These are phyloP conservation scores for Pseudeuparius sepicola DNA, from an alignment of 2,888 invertebrate genomes.

Conservation along the genomic window DNA sequence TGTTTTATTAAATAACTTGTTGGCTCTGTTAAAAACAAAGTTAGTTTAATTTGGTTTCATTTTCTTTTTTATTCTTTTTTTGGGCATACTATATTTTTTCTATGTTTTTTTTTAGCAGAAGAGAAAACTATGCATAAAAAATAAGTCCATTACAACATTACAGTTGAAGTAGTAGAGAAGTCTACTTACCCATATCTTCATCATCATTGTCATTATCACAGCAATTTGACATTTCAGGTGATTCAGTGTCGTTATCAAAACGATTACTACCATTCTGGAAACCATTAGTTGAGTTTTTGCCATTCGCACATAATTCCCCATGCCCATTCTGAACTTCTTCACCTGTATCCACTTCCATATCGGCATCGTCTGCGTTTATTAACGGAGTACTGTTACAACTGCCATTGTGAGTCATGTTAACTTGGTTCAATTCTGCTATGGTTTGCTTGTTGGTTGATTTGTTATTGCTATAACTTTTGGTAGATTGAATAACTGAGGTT, in stretches of 20 bases:
- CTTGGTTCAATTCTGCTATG: conserved; percentile 45
- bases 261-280: conserved; percentile 51
- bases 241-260: conserved; percentile 28
- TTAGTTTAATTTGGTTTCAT: too few species aligned
- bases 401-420: conserved; percentile 42
- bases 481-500: conserved; percentile 78
- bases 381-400: conserved; percentile 31
- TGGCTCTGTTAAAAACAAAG: too few species aligned
- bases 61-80: too few species aligned
- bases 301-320: conserved; percentile 27
- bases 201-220: conserved; percentile 62
- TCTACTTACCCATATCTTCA: conserved; percentile 60
- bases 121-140: too few species aligned
- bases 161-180: too few species aligned
- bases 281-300: conserved; percentile 38
- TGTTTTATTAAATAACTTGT: too few species aligned
- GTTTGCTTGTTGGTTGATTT: conserved; percentile 24
- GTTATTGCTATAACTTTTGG: conserved; percentile 43
- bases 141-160: too few species aligned
- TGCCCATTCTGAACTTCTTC: conserved; percentile 38
- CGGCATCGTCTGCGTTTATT: conserved; percentile 41
- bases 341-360: conserved; percentile 45
- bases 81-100: too few species aligned
- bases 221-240: conserved; percentile 33
- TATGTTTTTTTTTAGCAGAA: too few species aligned